phyloP scores from a whole-genome alignment of 2,113 vertebrate species.

The Opisthocomus hoazin region DNA sequence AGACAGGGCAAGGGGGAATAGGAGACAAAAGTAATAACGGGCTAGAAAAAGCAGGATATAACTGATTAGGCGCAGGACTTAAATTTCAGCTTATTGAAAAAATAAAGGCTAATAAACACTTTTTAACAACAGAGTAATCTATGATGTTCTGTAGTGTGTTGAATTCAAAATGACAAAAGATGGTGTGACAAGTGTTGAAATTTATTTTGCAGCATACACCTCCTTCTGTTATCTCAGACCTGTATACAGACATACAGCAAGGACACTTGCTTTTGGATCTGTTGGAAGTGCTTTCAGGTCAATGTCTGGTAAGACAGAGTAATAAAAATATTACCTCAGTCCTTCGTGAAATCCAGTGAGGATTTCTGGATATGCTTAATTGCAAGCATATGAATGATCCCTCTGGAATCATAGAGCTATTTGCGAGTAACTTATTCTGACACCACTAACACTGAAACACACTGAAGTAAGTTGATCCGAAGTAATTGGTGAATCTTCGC shows the following conservation, averaged over 20 bases:
- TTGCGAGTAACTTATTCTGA: neutral
- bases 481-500: neutral
- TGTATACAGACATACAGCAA: conserved; percentile 86
- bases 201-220: conserved; percentile 77
- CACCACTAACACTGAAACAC: neutral
- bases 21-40: neutral
- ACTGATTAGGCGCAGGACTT: neutral
- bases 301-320: conserved; percentile 81
- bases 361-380: neutral
- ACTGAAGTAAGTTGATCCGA: neutral
- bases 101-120: neutral
- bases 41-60: neutral
- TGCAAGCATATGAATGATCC: neutral
- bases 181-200: neutral
- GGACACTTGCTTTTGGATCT: conserved; percentile 90
- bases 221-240: conserved; percentile 79
- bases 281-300: conserved; percentile 91
- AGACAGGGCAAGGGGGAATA: neutral
- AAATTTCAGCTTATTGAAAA: neutral
- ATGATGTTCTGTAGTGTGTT: neutral
- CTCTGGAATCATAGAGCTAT: neutral
- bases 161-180: neutral
- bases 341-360: neutral
- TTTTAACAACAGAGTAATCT: neutral
- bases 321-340: neutral